Conservation (phyloP, 2,113 vertebrate species). For the Polypterus bichir region DNA sequence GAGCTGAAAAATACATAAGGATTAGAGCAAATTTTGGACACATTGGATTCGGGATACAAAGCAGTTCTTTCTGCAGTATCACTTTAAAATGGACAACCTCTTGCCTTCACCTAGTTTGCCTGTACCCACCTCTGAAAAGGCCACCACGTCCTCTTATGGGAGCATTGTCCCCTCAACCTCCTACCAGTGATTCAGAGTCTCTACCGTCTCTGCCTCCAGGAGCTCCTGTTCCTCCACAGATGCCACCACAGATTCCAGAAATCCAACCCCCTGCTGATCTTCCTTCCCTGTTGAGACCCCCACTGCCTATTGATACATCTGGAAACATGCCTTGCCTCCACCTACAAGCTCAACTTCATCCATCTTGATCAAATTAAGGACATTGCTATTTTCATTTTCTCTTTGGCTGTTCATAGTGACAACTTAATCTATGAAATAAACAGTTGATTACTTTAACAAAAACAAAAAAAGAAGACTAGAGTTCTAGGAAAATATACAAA, state of each 20-base stretch:
- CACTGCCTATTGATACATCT: slow-evolving; percentile 58
- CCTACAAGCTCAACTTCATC: slow-evolving; percentile 32
- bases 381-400: no score
- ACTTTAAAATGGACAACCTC: slow-evolving; percentile 95
- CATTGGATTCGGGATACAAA: slow-evolving; percentile 97
- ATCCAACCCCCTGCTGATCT: slow-evolving; percentile 50
- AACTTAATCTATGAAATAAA: no score
- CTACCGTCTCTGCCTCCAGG: slow-evolving; percentile 58
- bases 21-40: slow-evolving; percentile 96
- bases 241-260: slow-evolving; percentile 56
- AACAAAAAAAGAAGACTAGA: no score
- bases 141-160: slow-evolving; percentile 68
- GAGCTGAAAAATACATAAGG: slow-evolving; percentile 94
- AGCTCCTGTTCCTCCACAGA: slow-evolving; percentile 35
- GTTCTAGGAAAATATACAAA: no score
- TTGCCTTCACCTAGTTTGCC: slow-evolving; percentile 56
- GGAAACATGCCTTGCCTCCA: slow-evolving; percentile 57
- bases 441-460: no score
- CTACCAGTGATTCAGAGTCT: slow-evolving; percentile 51
- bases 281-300: slow-evolving; percentile 81
- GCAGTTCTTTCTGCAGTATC: slow-evolving; percentile 96
- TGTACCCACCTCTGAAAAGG: slow-evolving; percentile 58
- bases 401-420: no score
- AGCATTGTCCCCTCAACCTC: slow-evolving; percentile 50
- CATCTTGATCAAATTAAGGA: not conserved